Percentiles rank a stretch among this genome's conserved stretches.
phyloP scores from a whole-genome alignment of 2,113 vertebrate species.

The Ariopsis seemanni region DNA sequence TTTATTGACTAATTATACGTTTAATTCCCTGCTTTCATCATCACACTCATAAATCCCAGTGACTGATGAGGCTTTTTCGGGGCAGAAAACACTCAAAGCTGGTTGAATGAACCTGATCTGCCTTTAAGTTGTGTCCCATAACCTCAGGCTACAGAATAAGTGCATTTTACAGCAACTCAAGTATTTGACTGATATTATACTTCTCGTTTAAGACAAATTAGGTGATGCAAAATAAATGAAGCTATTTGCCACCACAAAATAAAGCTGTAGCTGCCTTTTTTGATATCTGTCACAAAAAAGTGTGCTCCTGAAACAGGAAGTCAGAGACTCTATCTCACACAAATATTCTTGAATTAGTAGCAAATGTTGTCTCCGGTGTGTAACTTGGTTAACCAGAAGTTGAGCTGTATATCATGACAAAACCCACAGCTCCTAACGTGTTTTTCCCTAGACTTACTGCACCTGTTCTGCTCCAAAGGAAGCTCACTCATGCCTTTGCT shows the following conservation, averaged over 20 bases:
- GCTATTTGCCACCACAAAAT: not conserved
- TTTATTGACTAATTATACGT: constrained; percentile 39
- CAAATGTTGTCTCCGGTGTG: constrained; percentile 22
- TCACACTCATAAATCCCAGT: constrained; percentile 34
- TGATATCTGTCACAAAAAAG: not conserved
- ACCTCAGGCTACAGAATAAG: not conserved
- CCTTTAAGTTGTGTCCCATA: not conserved
- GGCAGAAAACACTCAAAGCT: constrained; percentile 23
- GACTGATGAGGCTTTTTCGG: constrained; percentile 27
- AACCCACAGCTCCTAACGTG: constrained; percentile 34
- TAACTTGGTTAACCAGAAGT: constrained; percentile 33
- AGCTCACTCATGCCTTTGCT: not conserved
- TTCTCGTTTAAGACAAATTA: not conserved
- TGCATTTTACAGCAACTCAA: not conserved
- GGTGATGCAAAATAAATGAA: not conserved
- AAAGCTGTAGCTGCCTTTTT: not conserved
- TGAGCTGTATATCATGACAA: constrained; percentile 24
- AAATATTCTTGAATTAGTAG: constrained; percentile 38
- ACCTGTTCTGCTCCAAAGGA: constrained; percentile 39
- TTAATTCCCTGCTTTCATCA: constrained; percentile 33
- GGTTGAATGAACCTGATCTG: not conserved
- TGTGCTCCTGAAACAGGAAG: constrained; percentile 16
- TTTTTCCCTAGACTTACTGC: constrained; percentile 24
- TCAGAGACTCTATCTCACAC: not conserved
- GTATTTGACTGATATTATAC: not conserved